phyloP scores from a whole-genome alignment of 2,888 invertebrate species.

The Subacronicta megacephala region DNA sequence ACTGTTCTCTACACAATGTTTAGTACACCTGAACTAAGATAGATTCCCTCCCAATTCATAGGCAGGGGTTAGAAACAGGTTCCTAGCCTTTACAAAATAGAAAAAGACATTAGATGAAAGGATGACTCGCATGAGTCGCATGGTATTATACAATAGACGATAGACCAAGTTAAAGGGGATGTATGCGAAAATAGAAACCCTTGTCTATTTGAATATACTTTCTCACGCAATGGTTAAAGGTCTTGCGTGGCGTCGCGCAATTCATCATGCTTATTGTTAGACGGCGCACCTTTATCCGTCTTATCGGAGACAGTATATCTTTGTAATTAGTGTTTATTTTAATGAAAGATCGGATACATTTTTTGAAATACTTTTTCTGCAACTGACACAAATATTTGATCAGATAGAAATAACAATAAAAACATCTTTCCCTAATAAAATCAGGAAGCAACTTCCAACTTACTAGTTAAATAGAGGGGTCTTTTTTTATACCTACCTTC shows the following conservation, averaged over 20 bases:
- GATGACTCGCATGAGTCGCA: slow-evolving; percentile 68
- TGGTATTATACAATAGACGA: slow-evolving; percentile 67
- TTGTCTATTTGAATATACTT: slow-evolving; percentile 70
- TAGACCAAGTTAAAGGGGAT: slow-evolving; percentile 66
- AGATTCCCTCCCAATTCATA: slow-evolving; percentile 48
- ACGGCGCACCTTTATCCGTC: slow-evolving; percentile 19
- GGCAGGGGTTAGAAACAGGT: slow-evolving; percentile 78
- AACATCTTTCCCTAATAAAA: slow-evolving; percentile 54
- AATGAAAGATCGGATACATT: neutral
- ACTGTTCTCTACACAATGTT: slow-evolving; percentile 50
- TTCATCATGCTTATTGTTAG: slow-evolving; percentile 42
- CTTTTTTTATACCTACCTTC: slow-evolving; percentile 54
- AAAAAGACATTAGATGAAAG: slow-evolving; percentile 75
- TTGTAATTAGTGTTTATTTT: slow-evolving; percentile 25
- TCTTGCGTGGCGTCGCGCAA: slow-evolving; percentile 50
- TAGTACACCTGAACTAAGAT: slow-evolving; percentile 67
- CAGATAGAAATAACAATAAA: slow-evolving; percentile 17
- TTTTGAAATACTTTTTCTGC: neutral
- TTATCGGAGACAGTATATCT: slow-evolving; percentile 40
- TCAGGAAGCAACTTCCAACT: slow-evolving; percentile 69
- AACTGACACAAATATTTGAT: slow-evolving; percentile 14
- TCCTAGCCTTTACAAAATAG: slow-evolving; percentile 73
- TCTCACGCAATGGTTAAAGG: slow-evolving; percentile 75
- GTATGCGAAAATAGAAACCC: slow-evolving; percentile 67
- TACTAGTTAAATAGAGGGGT: slow-evolving; percentile 67